These are phyloP conservation scores for Macrophya alboannulata DNA, from an alignment of 2,888 invertebrate species.

Conservation along the genomic window DNA sequence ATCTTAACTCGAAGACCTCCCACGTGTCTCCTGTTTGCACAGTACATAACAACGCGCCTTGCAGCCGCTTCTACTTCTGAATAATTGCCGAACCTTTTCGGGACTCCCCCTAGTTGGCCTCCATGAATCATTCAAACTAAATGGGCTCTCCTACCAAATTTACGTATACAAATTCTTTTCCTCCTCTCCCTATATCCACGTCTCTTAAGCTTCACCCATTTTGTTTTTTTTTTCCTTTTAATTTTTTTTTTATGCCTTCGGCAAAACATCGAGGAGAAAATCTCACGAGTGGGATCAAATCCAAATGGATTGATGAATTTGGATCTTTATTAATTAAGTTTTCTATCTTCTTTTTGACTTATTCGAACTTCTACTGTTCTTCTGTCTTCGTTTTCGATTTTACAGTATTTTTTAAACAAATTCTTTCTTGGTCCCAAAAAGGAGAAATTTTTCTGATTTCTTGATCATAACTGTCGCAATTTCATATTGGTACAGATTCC, in stretches of 20 bases:
- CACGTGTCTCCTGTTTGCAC: conserved; percentile 58
- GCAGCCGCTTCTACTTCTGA: conserved; percentile 51
- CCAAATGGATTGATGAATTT: neutral
- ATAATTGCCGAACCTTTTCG: conserved; percentile 57
- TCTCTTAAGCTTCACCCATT: neutral
- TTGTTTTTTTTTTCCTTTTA: neutral
- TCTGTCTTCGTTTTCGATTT: neutral
- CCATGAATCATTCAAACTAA: conserved; percentile 57
- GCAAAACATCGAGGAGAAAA: neutral
- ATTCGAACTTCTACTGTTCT: neutral
- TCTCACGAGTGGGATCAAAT: neutral
- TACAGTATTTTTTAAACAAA: neutral
- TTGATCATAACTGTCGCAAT: neutral
- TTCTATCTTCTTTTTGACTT: neutral
- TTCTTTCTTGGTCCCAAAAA: neutral
- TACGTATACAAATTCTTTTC: conserved; percentile 32
- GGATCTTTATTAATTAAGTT: neutral
- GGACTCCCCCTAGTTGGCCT: conserved; percentile 17
- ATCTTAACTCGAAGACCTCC: conserved; percentile 52
- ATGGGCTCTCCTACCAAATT: conserved; percentile 21
- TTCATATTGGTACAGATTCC: neutral
- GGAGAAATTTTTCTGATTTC: neutral
- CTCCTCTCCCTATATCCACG: neutral
- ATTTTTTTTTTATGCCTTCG: neutral
- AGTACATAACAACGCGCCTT: conserved; percentile 52